A percentile compares a stretch with the other conserved stretches of the same genome.
phyloP scores from a whole-genome alignment of 2,888 invertebrate genomes.

The Zaprionus bogoriensis region DNA sequence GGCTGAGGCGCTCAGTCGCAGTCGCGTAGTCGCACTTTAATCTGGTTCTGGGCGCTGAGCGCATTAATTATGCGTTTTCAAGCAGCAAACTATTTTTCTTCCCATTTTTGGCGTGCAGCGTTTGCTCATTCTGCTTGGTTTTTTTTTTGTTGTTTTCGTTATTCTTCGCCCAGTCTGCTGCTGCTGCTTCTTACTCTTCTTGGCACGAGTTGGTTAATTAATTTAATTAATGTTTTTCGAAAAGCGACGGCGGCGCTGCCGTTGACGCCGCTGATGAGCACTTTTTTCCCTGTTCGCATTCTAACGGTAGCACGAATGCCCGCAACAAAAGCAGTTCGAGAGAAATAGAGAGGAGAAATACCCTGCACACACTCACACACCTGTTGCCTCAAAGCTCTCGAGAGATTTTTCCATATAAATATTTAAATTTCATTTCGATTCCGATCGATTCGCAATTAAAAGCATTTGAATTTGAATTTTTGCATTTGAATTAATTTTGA shows the following conservation, averaged over 20 bases:
- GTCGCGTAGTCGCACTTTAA: conserved; percentile 58
- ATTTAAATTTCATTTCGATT: conserved; percentile 38
- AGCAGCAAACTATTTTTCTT: conserved; percentile 40
- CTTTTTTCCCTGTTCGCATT: conserved; percentile 27
- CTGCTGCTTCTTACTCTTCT: conserved; percentile 54
- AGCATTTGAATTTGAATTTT: conserved; percentile 6
- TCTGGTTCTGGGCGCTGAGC: conserved; percentile 74
- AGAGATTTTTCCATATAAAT: conserved; percentile 40
- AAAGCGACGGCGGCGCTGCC: conserved; percentile 57
- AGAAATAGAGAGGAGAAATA: conserved; percentile 27
- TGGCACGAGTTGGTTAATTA: conserved; percentile 77
- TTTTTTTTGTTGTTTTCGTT: not conserved
- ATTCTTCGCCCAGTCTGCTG: not conserved
- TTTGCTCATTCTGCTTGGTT: conserved; percentile 14
- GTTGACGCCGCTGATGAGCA: conserved; percentile 51
- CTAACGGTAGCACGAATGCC: conserved; percentile 66
- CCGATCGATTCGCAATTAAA: conserved; percentile 47
- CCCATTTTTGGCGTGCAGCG: conserved; percentile 31
- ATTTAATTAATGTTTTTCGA: conserved; percentile 75
- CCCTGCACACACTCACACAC: not conserved
- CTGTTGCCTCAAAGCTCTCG: too few species aligned
- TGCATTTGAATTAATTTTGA: conserved; percentile 22
- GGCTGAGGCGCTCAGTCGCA: conserved; percentile 4
- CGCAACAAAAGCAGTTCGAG: conserved; percentile 36
- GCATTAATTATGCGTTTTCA: conserved; percentile 77